Evolutionary conservation across 2,113 vertebrate genomes (phyloP).

Genomic region (Elaphurus davidianus): DNA sequence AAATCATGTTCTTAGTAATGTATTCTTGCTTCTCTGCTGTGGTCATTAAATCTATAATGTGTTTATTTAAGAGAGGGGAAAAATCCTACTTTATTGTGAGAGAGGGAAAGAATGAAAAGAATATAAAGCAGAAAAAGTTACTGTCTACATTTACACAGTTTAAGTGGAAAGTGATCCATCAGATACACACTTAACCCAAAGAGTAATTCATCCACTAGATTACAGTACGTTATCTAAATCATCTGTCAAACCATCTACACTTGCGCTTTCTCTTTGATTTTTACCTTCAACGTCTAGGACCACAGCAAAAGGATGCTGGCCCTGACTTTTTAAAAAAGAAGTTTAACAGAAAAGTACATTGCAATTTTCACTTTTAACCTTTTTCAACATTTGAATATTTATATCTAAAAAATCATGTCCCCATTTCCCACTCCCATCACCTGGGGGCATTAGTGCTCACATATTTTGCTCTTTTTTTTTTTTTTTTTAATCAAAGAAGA

Average conservation of each 20-base stretch:
- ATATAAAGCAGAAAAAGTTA: not conserved
- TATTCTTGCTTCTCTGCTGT: not conserved
- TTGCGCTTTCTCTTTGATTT: slow-evolving; percentile 73
- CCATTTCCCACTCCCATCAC: slow-evolving; percentile 23
- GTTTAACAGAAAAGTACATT: slow-evolving; percentile 42
- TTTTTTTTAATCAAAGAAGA: slow-evolving; percentile 51
- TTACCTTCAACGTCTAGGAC: slow-evolving; percentile 59
- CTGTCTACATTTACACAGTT: slow-evolving; percentile 19
- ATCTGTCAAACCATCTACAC: not conserved
- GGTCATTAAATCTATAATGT: not conserved
- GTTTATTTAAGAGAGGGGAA: not conserved
- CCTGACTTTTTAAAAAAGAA: slow-evolving; percentile 51
- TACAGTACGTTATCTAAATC: not conserved
- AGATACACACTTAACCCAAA: not conserved
- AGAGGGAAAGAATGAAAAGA: not conserved
- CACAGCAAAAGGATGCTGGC: slow-evolving; percentile 18
- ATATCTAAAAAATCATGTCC: not conserved
- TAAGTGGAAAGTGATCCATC: not conserved
- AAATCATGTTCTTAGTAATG: not conserved
- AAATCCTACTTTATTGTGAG: not conserved
- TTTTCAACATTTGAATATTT: slow-evolving; percentile 13
- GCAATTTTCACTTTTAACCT: slow-evolving; percentile 2
- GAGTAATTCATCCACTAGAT: not conserved
- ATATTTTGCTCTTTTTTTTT: slow-evolving; percentile 65
- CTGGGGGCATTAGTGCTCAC: slow-evolving; percentile 64